Percentiles rank a stretch among this genome's conserved stretches.
These are phyloP conservation scores for Coccyzus lansbergi DNA, from an alignment of 2,797 vertebrate genomes.

Conservation along the genomic window DNA sequence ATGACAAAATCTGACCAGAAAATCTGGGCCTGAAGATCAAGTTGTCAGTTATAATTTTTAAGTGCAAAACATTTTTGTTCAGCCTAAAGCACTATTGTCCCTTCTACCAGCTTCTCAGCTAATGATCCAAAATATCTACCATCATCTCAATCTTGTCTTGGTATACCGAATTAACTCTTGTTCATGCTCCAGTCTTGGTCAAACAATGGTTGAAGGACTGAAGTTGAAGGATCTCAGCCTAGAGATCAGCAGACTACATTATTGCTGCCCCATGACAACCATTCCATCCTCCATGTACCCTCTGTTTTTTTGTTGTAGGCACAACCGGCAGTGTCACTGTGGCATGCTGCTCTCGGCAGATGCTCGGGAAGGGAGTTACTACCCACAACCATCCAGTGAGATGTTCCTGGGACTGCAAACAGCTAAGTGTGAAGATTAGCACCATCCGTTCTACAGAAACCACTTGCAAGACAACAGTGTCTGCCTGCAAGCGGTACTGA, in stretches of 20 bases:
- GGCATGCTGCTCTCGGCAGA: accelerated
- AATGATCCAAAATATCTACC: neutral
- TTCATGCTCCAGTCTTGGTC: accelerated
- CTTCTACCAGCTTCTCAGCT: neutral
- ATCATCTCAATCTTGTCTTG: neutral
- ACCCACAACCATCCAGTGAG: neutral
- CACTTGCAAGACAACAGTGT: neutral
- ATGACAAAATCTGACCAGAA: neutral
- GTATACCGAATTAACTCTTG: neutral
- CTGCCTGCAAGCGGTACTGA: neutral
- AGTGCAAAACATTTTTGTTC: neutral
- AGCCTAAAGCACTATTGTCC: neutral
- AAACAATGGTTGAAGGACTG: neutral
- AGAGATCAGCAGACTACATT: neutral
- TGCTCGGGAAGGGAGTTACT: neutral
- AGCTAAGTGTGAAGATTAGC: neutral
- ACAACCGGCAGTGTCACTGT: accelerated
- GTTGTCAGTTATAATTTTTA: neutral
- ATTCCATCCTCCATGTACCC: neutral
- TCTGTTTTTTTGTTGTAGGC: neutral
- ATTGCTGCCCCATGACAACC: neutral
- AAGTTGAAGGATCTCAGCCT: neutral
- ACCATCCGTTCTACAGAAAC: neutral
- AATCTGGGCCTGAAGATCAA: neutral
- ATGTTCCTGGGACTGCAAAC: accelerated